phyloP scores from a whole-genome alignment of 2,113 vertebrate species.

The Lagopus muta region DNA sequence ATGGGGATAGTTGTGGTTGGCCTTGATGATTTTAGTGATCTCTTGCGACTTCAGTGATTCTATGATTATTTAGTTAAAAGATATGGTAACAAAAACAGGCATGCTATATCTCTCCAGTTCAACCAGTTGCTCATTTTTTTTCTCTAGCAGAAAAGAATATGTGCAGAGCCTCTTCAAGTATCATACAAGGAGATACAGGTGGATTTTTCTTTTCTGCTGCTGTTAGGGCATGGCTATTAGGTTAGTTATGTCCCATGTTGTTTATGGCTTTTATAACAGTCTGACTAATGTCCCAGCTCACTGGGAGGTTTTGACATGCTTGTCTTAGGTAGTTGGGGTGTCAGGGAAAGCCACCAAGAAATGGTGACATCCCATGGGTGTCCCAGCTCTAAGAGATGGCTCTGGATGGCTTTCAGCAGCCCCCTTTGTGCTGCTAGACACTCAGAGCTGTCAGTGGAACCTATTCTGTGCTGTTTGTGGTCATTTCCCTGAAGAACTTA shows the following conservation, averaged over 20 bases:
- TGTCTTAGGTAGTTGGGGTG: background rate
- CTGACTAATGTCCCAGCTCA: background rate
- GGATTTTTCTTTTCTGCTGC: background rate
- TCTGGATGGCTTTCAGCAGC: background rate
- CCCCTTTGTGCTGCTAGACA: background rate
- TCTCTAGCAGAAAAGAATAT: background rate
- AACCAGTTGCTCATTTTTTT: background rate
- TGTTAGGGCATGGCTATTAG: background rate
- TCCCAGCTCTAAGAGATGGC: background rate
- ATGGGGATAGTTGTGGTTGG: too few species aligned
- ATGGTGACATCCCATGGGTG: background rate
- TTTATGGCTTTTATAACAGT: background rate
- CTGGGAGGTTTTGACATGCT: background rate
- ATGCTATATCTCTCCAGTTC: background rate
- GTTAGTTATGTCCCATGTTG: background rate
- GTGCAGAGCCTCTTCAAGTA: background rate
- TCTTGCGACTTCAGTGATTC: too few species aligned
- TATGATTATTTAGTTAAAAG: background rate
- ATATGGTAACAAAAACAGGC: background rate
- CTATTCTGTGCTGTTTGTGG: accelerated
- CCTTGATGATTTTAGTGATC: too few species aligned
- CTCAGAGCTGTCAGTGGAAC: accelerated
- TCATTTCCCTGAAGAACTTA: background rate
- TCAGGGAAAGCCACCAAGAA: background rate
- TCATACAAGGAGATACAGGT: background rate